These are phyloP conservation scores for Dolichotis patagonum DNA, from an alignment of 2,113 vertebrate species.

Conservation along the genomic window DNA sequence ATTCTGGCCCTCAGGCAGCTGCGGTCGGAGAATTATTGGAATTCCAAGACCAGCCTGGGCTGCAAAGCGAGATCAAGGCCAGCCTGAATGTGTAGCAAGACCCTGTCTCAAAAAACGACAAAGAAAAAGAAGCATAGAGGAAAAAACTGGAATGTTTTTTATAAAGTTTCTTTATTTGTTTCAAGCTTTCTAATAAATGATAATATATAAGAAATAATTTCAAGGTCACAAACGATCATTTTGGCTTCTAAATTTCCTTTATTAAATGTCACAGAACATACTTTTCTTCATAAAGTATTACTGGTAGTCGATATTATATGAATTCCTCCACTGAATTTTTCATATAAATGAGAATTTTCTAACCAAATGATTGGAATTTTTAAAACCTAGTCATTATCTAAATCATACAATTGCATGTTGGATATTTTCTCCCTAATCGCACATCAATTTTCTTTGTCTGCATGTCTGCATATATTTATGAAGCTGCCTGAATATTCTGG, in stretches of 20 bases:
- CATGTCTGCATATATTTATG: neutral
- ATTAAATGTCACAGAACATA: neutral
- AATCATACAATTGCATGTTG: neutral
- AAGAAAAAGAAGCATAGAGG: neutral
- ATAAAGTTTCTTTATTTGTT: neutral
- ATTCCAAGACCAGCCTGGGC: too few species aligned
- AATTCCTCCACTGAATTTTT: neutral
- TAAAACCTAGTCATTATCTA: neutral
- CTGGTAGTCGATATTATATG: neutral
- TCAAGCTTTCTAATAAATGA: neutral
- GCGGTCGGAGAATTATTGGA: too few species aligned
- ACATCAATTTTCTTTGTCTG: neutral
- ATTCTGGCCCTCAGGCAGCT: too few species aligned
- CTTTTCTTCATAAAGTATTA: neutral
- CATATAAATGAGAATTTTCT: neutral
- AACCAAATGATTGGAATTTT: neutral
- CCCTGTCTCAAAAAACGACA: too few species aligned
- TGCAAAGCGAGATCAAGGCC: too few species aligned
- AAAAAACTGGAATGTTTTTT: neutral
- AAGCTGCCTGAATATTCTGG: neutral
- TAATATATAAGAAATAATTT: conserved; percentile 26
- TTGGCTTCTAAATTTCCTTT: neutral
- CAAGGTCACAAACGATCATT: neutral
- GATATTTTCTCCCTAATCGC: neutral
- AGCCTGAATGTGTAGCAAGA: too few species aligned